A percentile compares a stretch with the other conserved stretches of the same genome.
These are phyloP conservation scores for Elmis aenea DNA, from an alignment of 2,888 invertebrate genomes.

Conservation along the genomic window DNA sequence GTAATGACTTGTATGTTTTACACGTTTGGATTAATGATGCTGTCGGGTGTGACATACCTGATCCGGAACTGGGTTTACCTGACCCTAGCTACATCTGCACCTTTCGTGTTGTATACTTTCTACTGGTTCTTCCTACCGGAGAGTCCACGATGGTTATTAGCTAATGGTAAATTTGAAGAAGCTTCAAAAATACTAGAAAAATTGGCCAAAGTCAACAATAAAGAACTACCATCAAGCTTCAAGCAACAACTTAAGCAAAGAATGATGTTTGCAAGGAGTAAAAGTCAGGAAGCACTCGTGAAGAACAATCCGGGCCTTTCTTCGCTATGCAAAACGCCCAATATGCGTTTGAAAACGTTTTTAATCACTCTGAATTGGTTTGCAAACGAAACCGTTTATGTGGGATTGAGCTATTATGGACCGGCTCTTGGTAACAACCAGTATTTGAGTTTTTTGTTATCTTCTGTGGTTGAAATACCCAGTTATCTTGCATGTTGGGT, in stretches of 20 bases:
- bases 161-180: slow-evolving; percentile 66
- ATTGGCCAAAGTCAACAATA: slow-evolving; percentile 73
- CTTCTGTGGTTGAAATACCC: slow-evolving; percentile 83
- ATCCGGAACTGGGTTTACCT: slow-evolving; percentile 80
- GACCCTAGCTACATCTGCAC: slow-evolving; percentile 75
- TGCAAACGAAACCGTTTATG: slow-evolving; percentile 87
- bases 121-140: slow-evolving; percentile 87
- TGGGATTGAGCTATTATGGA: slow-evolving; percentile 87
- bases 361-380: slow-evolving; percentile 88
- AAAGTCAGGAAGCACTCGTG: slow-evolving; percentile 51
- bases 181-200: slow-evolving; percentile 72
- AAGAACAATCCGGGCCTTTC: slow-evolving; percentile 55
- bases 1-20: slow-evolving; percentile 90
- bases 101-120: slow-evolving; percentile 77
- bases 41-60: slow-evolving; percentile 80
- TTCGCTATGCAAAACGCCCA: slow-evolving; percentile 73
- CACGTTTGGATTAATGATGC: slow-evolving; percentile 76
- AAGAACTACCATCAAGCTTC: slow-evolving; percentile 68
- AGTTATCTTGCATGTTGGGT: slow-evolving; percentile 85
- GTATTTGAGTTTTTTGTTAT: slow-evolving; percentile 83
- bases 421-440: slow-evolving; percentile 83
- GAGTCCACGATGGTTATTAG: slow-evolving; percentile 65
- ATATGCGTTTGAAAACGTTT: slow-evolving; percentile 82
- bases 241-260: slow-evolving; percentile 67
- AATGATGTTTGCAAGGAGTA: slow-evolving; percentile 58